A percentile compares a stretch with the other conserved stretches of the same genome.
Conservation (phyloP, 2,113 vertebrate genomes). For the Cranoglanis bouderius region DNA sequence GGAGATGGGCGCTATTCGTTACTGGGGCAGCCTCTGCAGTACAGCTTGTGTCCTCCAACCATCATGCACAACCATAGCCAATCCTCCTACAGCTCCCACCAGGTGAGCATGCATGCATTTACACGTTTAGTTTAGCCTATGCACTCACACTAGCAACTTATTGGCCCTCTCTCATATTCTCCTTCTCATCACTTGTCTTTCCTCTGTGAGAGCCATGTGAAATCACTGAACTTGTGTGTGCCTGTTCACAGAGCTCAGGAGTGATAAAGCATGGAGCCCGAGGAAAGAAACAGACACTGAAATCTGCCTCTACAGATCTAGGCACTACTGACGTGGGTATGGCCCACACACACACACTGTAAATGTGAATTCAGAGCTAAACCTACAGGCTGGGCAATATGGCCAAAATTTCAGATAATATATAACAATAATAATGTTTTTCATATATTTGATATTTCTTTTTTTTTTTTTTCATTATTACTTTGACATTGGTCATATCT, state of each 20-base stretch:
- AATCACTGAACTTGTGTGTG: not conserved
- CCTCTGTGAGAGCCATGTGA: not conserved
- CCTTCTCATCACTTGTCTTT: not conserved
- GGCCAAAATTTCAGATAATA: not conserved
- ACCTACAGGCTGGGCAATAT: not conserved
- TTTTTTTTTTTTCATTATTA: not conserved
- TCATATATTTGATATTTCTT: not conserved
- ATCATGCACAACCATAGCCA: conserved; percentile 92
- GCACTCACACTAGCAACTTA: not conserved
- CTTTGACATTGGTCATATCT: not conserved
- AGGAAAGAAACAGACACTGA: conserved; percentile 91
- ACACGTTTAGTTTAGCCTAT: not conserved
- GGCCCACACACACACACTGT: conserved; percentile 50
- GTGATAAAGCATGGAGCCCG: conserved; percentile 90
- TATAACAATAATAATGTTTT: not conserved
- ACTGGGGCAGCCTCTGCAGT: conserved; percentile 94
- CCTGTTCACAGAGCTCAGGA: conserved; percentile 78
- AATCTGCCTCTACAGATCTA: conserved; percentile 94
- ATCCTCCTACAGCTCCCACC: conserved; percentile 87
- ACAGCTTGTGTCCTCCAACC: conserved; percentile 89
- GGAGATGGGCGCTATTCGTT: conserved; percentile 92
- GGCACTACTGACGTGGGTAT: conserved; percentile 92
- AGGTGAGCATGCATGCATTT: conserved; percentile 66
- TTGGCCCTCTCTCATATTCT: not conserved
- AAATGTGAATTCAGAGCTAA: not conserved